Conservation (phyloP, 2,888 invertebrate genomes). For the Prosopocoilus inquinatus region DNA sequence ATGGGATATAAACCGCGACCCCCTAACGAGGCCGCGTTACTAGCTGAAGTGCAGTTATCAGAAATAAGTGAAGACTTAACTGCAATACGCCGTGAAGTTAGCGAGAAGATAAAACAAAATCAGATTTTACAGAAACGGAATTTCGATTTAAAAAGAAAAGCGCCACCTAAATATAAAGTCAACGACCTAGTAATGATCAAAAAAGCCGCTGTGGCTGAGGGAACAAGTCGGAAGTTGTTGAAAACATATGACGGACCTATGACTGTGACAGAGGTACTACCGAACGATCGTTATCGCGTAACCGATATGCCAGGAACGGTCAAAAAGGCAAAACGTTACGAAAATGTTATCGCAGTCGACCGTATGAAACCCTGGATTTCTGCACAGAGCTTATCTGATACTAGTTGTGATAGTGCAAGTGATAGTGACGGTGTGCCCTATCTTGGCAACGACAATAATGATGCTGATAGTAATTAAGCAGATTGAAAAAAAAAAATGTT, state of each 20-base stretch:
- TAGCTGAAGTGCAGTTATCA: background rate
- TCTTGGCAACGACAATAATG: no score
- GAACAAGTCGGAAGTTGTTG: background rate
- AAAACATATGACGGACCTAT: background rate
- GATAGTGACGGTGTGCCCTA: background rate
- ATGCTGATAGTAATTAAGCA: no score
- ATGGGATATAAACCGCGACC: slow-evolving; percentile 6
- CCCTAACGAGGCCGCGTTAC: background rate
- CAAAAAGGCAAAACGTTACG: no score
- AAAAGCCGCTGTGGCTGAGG: background rate
- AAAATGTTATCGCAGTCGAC: background rate
- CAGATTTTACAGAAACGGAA: background rate
- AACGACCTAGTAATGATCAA: background rate
- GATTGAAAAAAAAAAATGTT: no score
- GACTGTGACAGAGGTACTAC: background rate
- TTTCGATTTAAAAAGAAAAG: background rate
- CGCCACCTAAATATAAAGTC: background rate
- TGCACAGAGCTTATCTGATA: background rate
- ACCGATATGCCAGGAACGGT: background rate
- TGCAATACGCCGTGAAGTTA: background rate
- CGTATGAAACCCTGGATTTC: background rate
- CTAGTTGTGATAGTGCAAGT: background rate
- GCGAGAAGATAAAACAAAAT: no score
- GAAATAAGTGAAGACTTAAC: background rate
- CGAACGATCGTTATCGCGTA: background rate